Percentiles rank a stretch among this genome's conserved stretches.
phyloP scores from a whole-genome alignment of 2,797 vertebrate genomes.

The Antennarius maculatus region DNA sequence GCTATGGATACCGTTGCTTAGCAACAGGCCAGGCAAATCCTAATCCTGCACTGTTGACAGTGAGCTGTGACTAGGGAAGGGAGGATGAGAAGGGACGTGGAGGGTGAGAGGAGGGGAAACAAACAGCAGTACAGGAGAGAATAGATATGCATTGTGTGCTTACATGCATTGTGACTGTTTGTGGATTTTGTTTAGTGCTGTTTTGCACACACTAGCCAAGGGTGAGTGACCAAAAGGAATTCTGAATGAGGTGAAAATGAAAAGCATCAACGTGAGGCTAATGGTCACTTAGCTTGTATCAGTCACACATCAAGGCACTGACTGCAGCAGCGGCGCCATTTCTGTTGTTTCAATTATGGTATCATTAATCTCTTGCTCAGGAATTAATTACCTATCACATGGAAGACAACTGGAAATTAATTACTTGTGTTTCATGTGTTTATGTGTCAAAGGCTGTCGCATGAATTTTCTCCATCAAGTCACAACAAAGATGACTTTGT shows the following conservation, averaged over 20 bases:
- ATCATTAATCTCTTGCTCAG: conserved; percentile 9
- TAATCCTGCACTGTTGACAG: conserved; percentile 85
- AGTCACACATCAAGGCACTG: conserved; percentile 31
- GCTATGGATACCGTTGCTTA: conserved; percentile 80
- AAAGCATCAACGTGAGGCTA: conserved; percentile 28
- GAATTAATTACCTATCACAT: conserved; percentile 30
- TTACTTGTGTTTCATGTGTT: conserved; percentile 1
- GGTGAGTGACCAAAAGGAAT: conserved; percentile 42
- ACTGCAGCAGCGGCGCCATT: conserved; percentile 18
- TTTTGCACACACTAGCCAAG: conserved; percentile 41
- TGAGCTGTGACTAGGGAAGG: conserved; percentile 79
- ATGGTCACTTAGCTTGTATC: conserved; percentile 26
- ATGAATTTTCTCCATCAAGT: conserved; percentile 4
- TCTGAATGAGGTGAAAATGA: conserved; percentile 38
- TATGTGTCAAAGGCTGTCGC: conserved; percentile 9
- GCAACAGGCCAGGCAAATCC: conserved; percentile 86
- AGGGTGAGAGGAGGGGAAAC: conserved; percentile 31
- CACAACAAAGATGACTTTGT: neutral
- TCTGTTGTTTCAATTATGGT: conserved; percentile 16
- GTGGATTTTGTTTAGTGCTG: conserved; percentile 30
- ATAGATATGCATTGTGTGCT: conserved; percentile 49
- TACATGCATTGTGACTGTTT: conserved; percentile 22
- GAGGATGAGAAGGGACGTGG: conserved; percentile 57
- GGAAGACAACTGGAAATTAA: conserved; percentile 14
- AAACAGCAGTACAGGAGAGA: conserved; percentile 55